These are phyloP conservation scores for Brenthis daphne DNA, from an alignment of 2,888 invertebrate genomes.

Conservation along the genomic window DNA sequence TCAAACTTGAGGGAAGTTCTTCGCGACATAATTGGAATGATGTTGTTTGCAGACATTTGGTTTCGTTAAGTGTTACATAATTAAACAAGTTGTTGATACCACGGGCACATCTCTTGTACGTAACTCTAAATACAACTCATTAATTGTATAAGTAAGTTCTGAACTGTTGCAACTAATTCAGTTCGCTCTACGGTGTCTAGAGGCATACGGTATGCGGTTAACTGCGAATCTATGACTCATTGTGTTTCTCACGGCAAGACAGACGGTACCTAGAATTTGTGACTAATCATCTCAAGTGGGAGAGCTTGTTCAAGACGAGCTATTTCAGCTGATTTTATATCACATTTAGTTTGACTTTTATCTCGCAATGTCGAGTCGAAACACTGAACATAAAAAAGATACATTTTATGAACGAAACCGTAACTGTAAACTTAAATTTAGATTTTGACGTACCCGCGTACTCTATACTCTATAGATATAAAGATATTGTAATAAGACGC, in stretches of 20 bases:
- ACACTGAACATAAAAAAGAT: conserved; percentile 19
- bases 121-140: conserved; percentile 38
- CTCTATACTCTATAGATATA: conserved; percentile 13
- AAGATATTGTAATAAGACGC: conserved; percentile 44
- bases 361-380: conserved; percentile 12
- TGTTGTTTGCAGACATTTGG: conserved; percentile 40
- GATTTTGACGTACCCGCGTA: conserved; percentile 24
- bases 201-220: conserved; percentile 39
- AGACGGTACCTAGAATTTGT: conserved; percentile 60
- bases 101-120: conserved; percentile 31
- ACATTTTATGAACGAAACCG: conserved; percentile 22
- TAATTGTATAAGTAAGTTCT: conserved; percentile 32
- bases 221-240: conserved; percentile 63
- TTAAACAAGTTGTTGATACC: conserved; percentile 37
- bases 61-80: conserved; percentile 35
- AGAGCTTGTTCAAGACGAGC: conserved; percentile 34
- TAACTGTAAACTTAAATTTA: conserved; percentile 29
- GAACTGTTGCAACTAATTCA: conserved; percentile 34
- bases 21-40: conserved; percentile 39
- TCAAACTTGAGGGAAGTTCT: conserved; percentile 30
- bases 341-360: conserved; percentile 26
- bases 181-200: conserved; percentile 34
- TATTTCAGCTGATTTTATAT: conserved; percentile 39
- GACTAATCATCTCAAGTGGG: conserved; percentile 58
- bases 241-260: conserved; percentile 53